Evolutionary conservation across 2,888 invertebrate species (phyloP), one percentile per base, ranked within the genome.

Genomic region (Lycophotia porphyrea): DNA sequence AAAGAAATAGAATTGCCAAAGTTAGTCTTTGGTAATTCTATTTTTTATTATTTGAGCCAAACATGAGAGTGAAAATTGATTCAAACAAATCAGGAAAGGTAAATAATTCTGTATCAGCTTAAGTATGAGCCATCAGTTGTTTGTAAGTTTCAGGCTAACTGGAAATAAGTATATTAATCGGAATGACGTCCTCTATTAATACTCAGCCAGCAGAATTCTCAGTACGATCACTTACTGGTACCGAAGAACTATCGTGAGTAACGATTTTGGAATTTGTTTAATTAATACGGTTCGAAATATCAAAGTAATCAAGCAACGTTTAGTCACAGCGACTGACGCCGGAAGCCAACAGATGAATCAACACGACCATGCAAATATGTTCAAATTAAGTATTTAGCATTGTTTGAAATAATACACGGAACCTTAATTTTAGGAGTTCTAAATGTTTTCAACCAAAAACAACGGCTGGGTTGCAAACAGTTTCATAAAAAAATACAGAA

Each of bases 301-400:
- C 34, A 72, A 82, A 78, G 75, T 91, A 91, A 91, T 92, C 89
- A 87, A 84, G 82, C 87, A 89, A 77, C 74, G 82, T 91, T 81
- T 91, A 91, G 90, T 92, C 92, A 92, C 85, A 78, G 76, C 84
- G 87, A 90, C 88, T 91, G 91, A 91, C 87, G 80, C 78, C 87
- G 90, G 87, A 88, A 88, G 86, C 70, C 44, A 73, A 68, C 81
- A 77, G 82, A 90, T 92, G 92, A 92, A 89, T 92, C 90, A 92
- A 89, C 89, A 55, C 68, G 55, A 58, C 82, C 58, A 71, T 55
- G 55, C 61, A 71, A 81, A 85, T 77, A 81, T 34, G 42, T 61
- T 68, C 21, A 47, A 71, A 71, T 71, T 34, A 61, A 65, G 61
- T 71, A 66, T 71, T 74, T 31, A 21, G 55, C n/a, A 70, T 71